A percentile compares a stretch with the other conserved stretches of the same genome.
phyloP scores from a whole-genome alignment of 2,113 vertebrate species.

The Gambusia affinis region DNA sequence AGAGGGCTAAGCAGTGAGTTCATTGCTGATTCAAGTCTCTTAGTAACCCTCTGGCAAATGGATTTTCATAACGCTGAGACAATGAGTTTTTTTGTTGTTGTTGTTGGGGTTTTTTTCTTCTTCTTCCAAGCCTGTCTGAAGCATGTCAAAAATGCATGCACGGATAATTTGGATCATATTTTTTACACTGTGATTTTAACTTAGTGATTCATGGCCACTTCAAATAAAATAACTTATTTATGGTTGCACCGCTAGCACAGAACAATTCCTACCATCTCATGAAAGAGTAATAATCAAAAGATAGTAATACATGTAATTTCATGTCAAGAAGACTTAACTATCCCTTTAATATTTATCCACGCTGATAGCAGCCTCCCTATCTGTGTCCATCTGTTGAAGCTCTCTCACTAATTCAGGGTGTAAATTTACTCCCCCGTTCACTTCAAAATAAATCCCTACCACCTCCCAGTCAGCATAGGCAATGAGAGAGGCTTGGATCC shows the following conservation, averaged over 20 bases:
- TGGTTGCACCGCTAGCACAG: neutral
- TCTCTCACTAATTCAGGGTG: slow-evolving; percentile 51
- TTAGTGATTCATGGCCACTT: neutral
- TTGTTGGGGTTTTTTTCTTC: slow-evolving; percentile 37
- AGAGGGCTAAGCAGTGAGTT: slow-evolving; percentile 62
- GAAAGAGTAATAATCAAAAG: neutral
- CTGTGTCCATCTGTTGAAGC: slow-evolving; percentile 37
- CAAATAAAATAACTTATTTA: neutral
- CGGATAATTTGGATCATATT: slow-evolving; percentile 2
- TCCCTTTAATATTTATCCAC: slow-evolving; percentile 14
- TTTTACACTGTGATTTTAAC: neutral
- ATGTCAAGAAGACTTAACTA: slow-evolving; percentile 18
- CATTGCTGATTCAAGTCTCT: slow-evolving; percentile 73
- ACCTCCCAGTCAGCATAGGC: slow-evolving; percentile 68
- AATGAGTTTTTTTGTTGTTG: slow-evolving; percentile 41
- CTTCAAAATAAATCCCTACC: slow-evolving; percentile 59
- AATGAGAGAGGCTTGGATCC: slow-evolving; percentile 63
- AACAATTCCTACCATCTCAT: neutral
- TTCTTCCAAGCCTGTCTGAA: slow-evolving; percentile 25
- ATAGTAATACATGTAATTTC: neutral
- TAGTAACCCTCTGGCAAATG: slow-evolving; percentile 69
- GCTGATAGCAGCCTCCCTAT: slow-evolving; percentile 25
- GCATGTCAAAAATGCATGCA: slow-evolving; percentile 25
- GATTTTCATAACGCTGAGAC: slow-evolving; percentile 78
- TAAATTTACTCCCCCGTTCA: slow-evolving; percentile 65